Base-by-base conservation (phyloP, 2,888 invertebrate species). In the Podabrus alpinus region DNA sequence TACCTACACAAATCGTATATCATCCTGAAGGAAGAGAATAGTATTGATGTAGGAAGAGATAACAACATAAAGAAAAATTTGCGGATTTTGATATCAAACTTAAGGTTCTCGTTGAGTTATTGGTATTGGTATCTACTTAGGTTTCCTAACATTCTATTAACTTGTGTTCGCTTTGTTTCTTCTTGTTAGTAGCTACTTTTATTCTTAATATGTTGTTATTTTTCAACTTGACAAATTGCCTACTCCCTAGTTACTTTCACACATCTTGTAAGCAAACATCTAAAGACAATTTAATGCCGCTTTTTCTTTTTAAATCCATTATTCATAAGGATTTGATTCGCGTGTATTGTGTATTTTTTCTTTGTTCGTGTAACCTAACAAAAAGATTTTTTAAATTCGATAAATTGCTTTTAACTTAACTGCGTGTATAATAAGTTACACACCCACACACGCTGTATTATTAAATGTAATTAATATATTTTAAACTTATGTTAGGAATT, bases 61-160 rank as follows among this genome's bases (percentile, higher is more conserved):
- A 24, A 59, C 66, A 45, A 59, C 15, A 69, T 68, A 72, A 72
- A 62, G 68, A 70, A 66, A 69, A 66, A 25, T 59, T 29, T 60
- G 24, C 62, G 66, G 62, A 75, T 72, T 72, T 74, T 74, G 74
- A 74, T 74, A 74, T 77, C 74, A 77, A 74, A 76, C 66, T 72
- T 59, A 45, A 9, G 15, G 19, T 29, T 67, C 59, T 60, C 10
- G 62, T 72, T 77, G 77, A 77, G 70, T 60, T 77, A 74, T 77
- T 72, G 71, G 62, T 72, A 69, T 71, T 73, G 73, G 68, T 68
- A 71, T 67, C 77, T 74, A 71, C 69, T 77, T 66, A 68, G 71
- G 71, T 69, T 71, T 72, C 71, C 64, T 68, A 71, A 71, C 72
- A 73, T 77, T 77, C 70, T 69, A 77, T 77, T 77, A 75, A 73